A percentile compares a stretch with the other conserved stretches of the same genome.
Conservation (phyloP, 92 coral and sea anemone genomes). For the Zoanthus sociatus region DNA sequence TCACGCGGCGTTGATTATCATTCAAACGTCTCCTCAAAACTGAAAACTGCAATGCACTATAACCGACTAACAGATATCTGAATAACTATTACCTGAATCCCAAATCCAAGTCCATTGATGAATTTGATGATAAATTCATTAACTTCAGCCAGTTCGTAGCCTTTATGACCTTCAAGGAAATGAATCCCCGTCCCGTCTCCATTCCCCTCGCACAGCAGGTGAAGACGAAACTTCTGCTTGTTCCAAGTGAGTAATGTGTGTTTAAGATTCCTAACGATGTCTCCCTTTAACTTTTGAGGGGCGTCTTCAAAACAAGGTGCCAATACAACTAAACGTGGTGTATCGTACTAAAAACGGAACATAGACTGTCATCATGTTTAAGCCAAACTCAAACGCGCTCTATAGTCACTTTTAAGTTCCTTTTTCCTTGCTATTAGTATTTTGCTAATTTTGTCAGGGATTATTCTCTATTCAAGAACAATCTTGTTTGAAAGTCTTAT, state of each 20-base stretch:
- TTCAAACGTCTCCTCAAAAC: too few relatives aligned
- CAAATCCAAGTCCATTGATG: slow-evolving; percentile 59
- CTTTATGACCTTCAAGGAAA: slow-evolving; percentile 76
- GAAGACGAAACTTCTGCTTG: slow-evolving; percentile 65
- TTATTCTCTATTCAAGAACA: too few relatives aligned
- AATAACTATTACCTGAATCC: slow-evolving; percentile 56
- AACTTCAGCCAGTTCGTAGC: slow-evolving; percentile 60
- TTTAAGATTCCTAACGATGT: slow-evolving; percentile 52
- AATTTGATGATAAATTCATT: slow-evolving; percentile 57
- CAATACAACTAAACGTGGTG: slow-evolving; percentile 69
- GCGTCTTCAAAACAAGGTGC: slow-evolving; percentile 66
- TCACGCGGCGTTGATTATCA: too few relatives aligned
- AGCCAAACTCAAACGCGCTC: too few relatives aligned
- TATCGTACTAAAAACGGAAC: slow-evolving; percentile 54
- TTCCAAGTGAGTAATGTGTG: slow-evolving; percentile 45
- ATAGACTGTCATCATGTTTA: too few relatives aligned
- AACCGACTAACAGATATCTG: not conserved
- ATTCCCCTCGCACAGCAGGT: slow-evolving; percentile 71
- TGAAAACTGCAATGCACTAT: not conserved
- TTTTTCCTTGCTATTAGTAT: not conserved
- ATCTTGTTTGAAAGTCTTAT: too few relatives aligned
- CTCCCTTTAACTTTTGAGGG: slow-evolving; percentile 48
- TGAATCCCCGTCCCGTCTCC: slow-evolving; percentile 86
- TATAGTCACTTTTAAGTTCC: too few relatives aligned
- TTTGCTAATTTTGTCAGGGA: too few relatives aligned